Evolutionary conservation across 2,113 vertebrate species (phyloP).

Genomic region (Eptatretus burgeri): DNA sequence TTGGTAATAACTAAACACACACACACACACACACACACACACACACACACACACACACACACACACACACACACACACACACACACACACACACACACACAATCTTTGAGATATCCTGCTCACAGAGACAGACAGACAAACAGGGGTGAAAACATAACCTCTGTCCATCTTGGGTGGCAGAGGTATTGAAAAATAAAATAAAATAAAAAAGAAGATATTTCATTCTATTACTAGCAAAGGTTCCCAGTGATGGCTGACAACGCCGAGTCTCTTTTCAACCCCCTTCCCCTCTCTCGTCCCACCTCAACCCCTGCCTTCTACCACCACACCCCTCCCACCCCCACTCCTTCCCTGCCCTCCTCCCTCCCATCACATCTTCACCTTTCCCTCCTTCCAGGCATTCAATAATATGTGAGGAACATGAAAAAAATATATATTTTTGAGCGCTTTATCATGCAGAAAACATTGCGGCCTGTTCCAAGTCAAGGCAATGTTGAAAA

Average conservation of each 20-base stretch:
- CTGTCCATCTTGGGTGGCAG: no score
- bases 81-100: slow-evolving; percentile 1
- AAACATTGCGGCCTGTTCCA: no score
- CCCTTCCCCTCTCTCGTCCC: background rate
- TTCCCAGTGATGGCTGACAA: background rate
- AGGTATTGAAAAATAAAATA: no score
- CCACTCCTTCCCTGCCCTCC: background rate
- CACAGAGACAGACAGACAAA: background rate
- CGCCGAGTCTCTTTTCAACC: background rate
- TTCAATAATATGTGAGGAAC: no score
- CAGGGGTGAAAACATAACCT: no score
- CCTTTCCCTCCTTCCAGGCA: no score
- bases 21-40: background rate
- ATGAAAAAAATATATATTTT: no score
- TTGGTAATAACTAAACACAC: background rate
- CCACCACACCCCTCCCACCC: background rate
- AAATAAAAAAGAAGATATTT: background rate
- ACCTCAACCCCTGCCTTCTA: background rate
- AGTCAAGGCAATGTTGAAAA: no score
- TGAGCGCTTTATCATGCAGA: no score
- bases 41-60: background rate
- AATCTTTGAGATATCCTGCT: background rate
- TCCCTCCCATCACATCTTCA: background rate
- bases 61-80: background rate
- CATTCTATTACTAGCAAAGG: background rate